phyloP scores from a whole-genome alignment of 1,140 invertebrate genomes.

The Leptoteleia sp. region DNA sequence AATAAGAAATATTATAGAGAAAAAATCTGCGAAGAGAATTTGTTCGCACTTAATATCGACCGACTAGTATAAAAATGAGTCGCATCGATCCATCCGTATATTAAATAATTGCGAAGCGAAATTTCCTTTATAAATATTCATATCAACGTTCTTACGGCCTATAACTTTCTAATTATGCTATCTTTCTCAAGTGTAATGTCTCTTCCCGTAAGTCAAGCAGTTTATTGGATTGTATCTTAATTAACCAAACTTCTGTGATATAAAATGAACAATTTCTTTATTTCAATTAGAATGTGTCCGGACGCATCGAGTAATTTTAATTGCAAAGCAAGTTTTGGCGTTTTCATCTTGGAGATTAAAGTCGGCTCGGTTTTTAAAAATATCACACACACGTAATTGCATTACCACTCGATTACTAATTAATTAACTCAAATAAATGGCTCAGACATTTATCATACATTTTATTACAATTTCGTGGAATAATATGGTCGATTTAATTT shows the following conservation, averaged over 20 bases:
- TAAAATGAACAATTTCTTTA: constrained; percentile 28
- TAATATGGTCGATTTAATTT: too few relatives aligned
- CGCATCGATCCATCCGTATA: background rate
- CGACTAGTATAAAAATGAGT: background rate
- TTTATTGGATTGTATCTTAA: constrained; percentile 25
- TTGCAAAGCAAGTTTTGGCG: constrained; percentile 2
- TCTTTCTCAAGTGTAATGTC: constrained; percentile 3
- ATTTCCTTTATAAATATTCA: constrained; percentile 26
- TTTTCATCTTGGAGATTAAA: too few relatives aligned
- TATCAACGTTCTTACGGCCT: constrained; percentile 5
- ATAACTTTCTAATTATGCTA: constrained; percentile 3
- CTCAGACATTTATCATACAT: background rate
- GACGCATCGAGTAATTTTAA: constrained; percentile 1
- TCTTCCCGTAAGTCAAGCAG: background rate
- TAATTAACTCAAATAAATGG: too few relatives aligned
- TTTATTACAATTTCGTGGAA: constrained; percentile 2
- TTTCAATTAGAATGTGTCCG: constrained; percentile 1
- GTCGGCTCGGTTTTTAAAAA: too few relatives aligned
- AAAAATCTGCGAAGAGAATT: too few relatives aligned
- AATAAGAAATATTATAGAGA: too few relatives aligned
- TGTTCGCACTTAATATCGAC: too few relatives aligned
- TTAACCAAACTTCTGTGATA: constrained; percentile 15
- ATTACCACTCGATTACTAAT: too few relatives aligned
- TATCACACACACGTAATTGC: too few relatives aligned
- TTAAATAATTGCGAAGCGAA: constrained; percentile 1